phyloP scores from a whole-genome alignment of 2,797 vertebrate genomes.

The Buceros bicornis region DNA sequence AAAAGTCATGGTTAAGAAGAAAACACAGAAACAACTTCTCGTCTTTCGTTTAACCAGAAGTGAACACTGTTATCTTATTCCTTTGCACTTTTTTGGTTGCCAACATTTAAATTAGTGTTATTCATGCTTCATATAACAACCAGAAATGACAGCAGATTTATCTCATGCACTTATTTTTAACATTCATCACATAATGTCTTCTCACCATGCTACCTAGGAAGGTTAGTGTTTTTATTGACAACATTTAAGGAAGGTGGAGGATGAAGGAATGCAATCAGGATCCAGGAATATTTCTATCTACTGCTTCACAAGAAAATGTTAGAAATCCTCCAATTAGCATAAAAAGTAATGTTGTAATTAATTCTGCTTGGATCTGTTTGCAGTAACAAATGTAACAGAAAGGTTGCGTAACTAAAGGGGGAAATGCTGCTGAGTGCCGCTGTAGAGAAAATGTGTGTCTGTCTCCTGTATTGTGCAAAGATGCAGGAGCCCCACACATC shows the following conservation, averaged over 20 bases:
- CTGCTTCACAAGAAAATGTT: neutral
- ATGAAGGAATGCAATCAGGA: neutral
- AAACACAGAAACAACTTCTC: slow-evolving; percentile 11
- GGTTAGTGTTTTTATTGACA: slow-evolving; percentile 70
- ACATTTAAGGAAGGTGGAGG: slow-evolving; percentile 56
- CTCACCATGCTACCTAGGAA: slow-evolving; percentile 61
- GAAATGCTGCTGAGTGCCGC: neutral
- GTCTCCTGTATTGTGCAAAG: slow-evolving; percentile 22
- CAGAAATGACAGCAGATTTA: slow-evolving; percentile 75
- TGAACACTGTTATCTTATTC: slow-evolving; percentile 65
- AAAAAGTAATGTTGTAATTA: neutral
- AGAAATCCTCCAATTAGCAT: slow-evolving; percentile 10
- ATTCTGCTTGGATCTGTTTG: slow-evolving; percentile 9
- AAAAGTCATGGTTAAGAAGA: neutral
- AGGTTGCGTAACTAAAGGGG: neutral
- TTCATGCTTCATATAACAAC: slow-evolving; percentile 82
- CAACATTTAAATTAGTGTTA: slow-evolving; percentile 79
- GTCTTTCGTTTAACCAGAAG: slow-evolving; percentile 57
- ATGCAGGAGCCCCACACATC: neutral
- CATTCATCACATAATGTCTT: slow-evolving; percentile 66
- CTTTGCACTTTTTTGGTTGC: slow-evolving; percentile 75
- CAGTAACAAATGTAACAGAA: neutral
- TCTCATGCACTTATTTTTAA: slow-evolving; percentile 80
- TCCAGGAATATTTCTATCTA: neutral
- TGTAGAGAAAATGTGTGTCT: neutral